Evolutionary conservation across 2,888 invertebrate species (phyloP).

Genomic region (Micropterix aruncella): DNA sequence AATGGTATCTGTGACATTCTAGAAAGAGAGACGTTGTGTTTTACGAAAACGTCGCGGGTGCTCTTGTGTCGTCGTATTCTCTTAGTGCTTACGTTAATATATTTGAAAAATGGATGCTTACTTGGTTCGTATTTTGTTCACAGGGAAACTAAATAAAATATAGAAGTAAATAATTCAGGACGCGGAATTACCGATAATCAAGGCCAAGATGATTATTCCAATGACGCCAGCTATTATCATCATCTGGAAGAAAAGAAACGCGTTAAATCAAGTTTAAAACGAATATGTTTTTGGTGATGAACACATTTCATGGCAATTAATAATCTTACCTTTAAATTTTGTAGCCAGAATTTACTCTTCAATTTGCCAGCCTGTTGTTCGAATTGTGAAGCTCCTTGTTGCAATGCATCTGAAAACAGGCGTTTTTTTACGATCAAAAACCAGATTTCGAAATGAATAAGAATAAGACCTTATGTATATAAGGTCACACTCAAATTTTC

Average conservation of each 20-base stretch:
- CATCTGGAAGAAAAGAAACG: constrained; percentile 43
- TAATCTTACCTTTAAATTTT: constrained; percentile 80
- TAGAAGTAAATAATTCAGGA: not conserved
- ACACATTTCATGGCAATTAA: not conserved
- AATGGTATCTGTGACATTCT: no score
- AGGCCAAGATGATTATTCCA: constrained; percentile 67
- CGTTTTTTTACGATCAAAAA: no score
- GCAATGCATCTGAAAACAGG: constrained; percentile 59
- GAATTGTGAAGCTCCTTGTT: constrained; percentile 92
- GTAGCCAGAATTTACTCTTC: constrained; percentile 96
- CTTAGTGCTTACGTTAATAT: no score
- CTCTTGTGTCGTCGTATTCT: no score
- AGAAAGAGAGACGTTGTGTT: no score
- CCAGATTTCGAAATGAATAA: no score
- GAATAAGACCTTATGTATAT: no score
- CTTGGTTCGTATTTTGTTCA: no score
- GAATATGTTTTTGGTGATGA: not conserved
- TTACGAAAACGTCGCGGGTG: no score
- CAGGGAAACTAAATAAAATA: not conserved
- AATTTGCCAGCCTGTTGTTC: constrained; percentile 95
- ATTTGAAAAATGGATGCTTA: no score
- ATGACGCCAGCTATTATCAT: constrained; percentile 86
- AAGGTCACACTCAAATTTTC: no score
- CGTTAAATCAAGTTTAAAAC: not conserved
- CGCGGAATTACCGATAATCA: constrained; percentile 70